phyloP scores from a whole-genome alignment of 2,113 vertebrate species.

The Piprites chloris region DNA sequence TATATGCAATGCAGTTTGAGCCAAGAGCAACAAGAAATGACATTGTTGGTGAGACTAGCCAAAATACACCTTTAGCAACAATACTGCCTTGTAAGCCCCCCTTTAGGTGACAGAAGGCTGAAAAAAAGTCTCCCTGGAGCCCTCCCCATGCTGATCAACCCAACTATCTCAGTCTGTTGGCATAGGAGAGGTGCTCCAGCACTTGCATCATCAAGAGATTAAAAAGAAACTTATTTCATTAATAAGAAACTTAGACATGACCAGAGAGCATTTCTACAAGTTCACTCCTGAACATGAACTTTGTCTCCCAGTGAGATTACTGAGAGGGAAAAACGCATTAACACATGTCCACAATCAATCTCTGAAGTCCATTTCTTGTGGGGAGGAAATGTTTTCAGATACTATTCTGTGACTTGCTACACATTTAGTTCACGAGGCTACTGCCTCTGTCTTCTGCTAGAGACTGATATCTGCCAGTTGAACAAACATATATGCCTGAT shows the following conservation, averaged over 20 bases:
- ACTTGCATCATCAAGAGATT: not conserved
- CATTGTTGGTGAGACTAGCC: slow-evolving; percentile 61
- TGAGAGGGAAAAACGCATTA: not conserved
- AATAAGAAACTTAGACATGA: not conserved
- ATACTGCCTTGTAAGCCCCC: accelerated
- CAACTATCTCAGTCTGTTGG: not conserved
- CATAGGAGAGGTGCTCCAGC: not conserved
- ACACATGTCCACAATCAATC: accelerated
- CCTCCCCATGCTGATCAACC: not conserved
- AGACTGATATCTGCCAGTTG: not conserved
- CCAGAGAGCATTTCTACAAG: not conserved
- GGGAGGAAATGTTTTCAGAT: not conserved
- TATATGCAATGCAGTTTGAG: slow-evolving; percentile 77
- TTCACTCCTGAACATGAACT: not conserved
- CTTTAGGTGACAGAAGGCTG: not conserved
- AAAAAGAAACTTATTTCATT: not conserved
- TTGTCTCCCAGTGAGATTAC: not conserved
- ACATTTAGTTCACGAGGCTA: not conserved
- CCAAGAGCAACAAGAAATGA: slow-evolving; percentile 72
- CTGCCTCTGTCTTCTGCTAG: not conserved
- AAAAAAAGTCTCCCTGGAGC: not conserved
- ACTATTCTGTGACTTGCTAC: not conserved
- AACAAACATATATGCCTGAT: not conserved
- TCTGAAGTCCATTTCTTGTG: not conserved
- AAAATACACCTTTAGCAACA: not conserved